Conservation (phyloP, 2,888 invertebrate genomes). For the Eledone cirrhosa region DNA sequence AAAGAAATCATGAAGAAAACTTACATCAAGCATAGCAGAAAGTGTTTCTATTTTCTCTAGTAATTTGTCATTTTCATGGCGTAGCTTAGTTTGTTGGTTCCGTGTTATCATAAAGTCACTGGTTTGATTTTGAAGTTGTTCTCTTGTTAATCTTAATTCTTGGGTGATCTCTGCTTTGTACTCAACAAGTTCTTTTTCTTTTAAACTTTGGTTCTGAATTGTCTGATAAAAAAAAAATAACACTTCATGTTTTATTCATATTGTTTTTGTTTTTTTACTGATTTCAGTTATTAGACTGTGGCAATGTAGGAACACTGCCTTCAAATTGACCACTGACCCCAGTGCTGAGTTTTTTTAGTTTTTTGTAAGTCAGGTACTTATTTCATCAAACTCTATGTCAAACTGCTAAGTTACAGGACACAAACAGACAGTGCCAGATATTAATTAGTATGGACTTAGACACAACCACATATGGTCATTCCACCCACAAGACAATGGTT, state of each 20-base stretch:
- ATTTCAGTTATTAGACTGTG: no score
- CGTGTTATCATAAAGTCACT: background rate
- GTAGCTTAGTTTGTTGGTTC: background rate
- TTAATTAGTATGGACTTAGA: no score
- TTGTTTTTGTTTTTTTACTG: no score
- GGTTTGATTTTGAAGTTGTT: conserved; percentile 18
- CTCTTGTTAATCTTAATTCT: conserved; percentile 57
- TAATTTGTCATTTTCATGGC: conserved; percentile 15
- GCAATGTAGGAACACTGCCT: no score
- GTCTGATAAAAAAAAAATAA: conserved; percentile 39
- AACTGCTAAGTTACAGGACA: no score
- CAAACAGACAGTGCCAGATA: no score
- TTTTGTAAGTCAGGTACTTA: no score
- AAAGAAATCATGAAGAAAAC: background rate
- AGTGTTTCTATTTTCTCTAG: background rate
- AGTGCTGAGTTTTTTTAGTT: no score
- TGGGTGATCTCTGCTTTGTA: conserved; percentile 59
- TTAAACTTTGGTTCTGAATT: conserved; percentile 48
- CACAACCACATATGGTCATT: no score
- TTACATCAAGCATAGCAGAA: background rate
- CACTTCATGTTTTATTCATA: background rate
- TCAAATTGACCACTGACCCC: no score
- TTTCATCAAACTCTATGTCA: no score
- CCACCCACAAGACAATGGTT: no score
- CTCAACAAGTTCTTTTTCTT: conserved; percentile 51